Percentiles rank a stretch among this genome's conserved stretches.
Evolutionary conservation across 2,113 vertebrate species (phyloP).

Genomic region (Eretmodus cyanostictus): DNA sequence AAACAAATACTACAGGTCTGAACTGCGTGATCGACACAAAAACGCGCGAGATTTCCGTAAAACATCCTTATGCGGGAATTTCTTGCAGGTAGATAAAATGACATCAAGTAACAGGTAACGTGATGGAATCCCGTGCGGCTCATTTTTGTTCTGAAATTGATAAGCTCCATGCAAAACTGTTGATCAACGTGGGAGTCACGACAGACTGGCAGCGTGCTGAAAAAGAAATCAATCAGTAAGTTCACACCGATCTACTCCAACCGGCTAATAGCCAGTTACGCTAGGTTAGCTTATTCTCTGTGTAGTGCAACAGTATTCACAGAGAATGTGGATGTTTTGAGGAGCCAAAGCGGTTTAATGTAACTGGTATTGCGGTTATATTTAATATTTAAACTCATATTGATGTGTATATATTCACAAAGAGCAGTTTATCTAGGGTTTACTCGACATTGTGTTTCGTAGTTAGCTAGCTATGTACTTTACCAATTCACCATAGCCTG

Average conservation of each 20-base stretch:
- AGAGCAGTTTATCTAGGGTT: background rate
- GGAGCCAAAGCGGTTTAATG: background rate
- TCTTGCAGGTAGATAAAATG: background rate
- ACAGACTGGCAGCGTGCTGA: background rate
- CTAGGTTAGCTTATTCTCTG: background rate
- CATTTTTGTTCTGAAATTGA: conserved; percentile 48
- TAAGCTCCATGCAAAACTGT: conserved; percentile 19
- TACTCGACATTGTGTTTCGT: background rate
- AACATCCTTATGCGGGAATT: background rate
- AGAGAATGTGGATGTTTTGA: background rate
- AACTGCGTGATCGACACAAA: background rate
- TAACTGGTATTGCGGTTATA: background rate
- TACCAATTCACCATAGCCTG: background rate
- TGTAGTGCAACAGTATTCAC: background rate
- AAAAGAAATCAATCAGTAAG: conserved; percentile 39
- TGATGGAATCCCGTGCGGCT: background rate
- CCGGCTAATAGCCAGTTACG: background rate
- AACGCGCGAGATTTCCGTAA: background rate
- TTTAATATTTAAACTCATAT: background rate
- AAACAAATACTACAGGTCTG: background rate
- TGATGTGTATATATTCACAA: background rate
- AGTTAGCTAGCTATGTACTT: background rate
- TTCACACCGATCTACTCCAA: background rate
- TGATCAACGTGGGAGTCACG: background rate
- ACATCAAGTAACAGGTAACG: background rate